Percentiles rank a stretch among this genome's conserved stretches.
Evolutionary conservation across 2,888 invertebrate species (phyloP).

Genomic region (Dione vanillae): DNA sequence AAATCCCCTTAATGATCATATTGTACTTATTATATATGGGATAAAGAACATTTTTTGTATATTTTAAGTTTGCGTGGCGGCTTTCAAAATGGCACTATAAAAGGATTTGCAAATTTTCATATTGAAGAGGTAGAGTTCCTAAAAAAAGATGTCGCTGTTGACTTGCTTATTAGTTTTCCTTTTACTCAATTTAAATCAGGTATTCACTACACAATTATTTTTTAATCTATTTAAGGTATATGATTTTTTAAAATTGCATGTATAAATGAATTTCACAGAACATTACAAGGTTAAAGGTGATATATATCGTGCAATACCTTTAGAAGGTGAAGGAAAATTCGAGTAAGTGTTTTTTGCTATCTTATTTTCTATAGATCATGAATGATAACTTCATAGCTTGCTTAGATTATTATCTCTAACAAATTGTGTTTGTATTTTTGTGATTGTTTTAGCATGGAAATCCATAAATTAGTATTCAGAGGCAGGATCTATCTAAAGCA

Average conservation of each 20-base stretch:
- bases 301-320: constrained; percentile 55
- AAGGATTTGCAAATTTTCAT: constrained; percentile 53
- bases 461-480: constrained; percentile 53
- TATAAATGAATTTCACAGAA: constrained; percentile 54
- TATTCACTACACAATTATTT: constrained; percentile 2
- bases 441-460: constrained; percentile 54
- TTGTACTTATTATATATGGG: no score
- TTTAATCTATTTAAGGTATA: background rate
- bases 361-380: background rate
- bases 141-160: constrained; percentile 50
- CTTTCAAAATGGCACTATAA: constrained; percentile 49
- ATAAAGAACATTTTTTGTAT: background rate
- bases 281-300: constrained; percentile 61
- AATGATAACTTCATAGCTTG: background rate
- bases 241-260: background rate
- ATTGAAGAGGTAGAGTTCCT: constrained; percentile 49
- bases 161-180: constrained; percentile 53
- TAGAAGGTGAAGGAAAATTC: constrained; percentile 58
- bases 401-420: background rate
- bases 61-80: constrained; percentile 50
- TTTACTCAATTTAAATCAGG: constrained; percentile 43
- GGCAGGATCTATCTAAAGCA: constrained; percentile 59
- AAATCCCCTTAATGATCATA: no score
- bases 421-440: background rate
- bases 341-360: constrained; percentile 54